A percentile compares a stretch with the other conserved stretches of the same genome.
Evolutionary conservation across 2,888 invertebrate genomes (phyloP).

Genomic region (Eristalis arbustorum): DNA sequence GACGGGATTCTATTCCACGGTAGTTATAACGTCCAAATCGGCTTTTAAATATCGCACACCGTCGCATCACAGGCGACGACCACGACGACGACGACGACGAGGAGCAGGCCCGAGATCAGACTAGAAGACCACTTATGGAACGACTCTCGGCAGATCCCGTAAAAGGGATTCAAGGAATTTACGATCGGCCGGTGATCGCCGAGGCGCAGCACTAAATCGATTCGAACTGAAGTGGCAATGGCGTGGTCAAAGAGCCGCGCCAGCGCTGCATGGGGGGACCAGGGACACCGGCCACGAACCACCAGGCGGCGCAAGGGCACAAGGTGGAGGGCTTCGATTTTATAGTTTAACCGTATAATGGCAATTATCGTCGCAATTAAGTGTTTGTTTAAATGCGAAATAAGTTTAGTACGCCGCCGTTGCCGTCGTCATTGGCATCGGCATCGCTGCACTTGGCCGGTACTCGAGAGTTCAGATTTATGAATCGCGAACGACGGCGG

Average conservation of each 20-base stretch:
- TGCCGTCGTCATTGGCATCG: not conserved
- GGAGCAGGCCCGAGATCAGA: not conserved
- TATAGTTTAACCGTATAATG: constrained; percentile 67
- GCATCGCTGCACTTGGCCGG: not conserved
- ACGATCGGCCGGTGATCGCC: constrained; percentile 50
- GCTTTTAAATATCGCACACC: constrained; percentile 67
- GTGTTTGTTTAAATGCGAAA: constrained; percentile 71
- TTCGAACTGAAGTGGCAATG: constrained; percentile 48
- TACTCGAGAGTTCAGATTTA: constrained; percentile 28
- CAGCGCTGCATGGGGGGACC: not conserved
- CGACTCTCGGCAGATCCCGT: constrained; percentile 47
- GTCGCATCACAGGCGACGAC: not conserved
- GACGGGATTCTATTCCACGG: constrained; percentile 62
- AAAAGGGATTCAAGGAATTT: constrained; percentile 67
- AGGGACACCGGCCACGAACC: not conserved
- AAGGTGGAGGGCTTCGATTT: constrained; percentile 46
- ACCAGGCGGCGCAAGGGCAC: not conserved
- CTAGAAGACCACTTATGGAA: constrained; percentile 56
- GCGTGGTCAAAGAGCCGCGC: not conserved
- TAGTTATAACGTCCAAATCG: constrained; percentile 66
- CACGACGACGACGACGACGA: not conserved
- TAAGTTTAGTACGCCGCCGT: constrained; percentile 55
- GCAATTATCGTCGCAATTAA: constrained; percentile 71
- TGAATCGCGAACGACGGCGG: constrained; percentile 28
- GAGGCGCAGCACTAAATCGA: constrained; percentile 42